Evolutionary conservation across 2,888 invertebrate species (phyloP), one percentile per base, ranked within the genome.

Genomic region (Venusia cambrica): DNA sequence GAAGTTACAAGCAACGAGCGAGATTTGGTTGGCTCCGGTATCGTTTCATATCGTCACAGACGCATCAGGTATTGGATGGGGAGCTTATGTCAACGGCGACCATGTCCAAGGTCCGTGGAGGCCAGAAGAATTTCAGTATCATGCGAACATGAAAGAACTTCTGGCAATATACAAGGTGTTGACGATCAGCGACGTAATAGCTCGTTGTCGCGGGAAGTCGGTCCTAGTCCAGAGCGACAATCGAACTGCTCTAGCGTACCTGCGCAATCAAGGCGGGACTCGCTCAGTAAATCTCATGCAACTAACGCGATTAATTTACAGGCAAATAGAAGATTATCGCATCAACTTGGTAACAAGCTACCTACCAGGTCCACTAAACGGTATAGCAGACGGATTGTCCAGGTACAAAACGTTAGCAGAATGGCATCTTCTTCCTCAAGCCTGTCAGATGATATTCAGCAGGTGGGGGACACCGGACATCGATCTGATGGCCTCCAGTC

Each of bases 81-180:
- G 56, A 0, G 29, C 41, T 1, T 46, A 51, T 4, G 3, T 57
- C 0, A 26, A 29, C n/a, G 18, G 41, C 7, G 1, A 7, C 2
- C 15, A 8, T 3, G 4, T 37, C 0, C 14, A 30, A 1, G 47
- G 42, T 0, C 1, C 0, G 1, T 58, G 57, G 57, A 34, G 32
- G 0, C 3, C 8, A 1, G 24, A 38, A 0, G 54, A 57, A 15
- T 0, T 2, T 2, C 0, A 2, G 0, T 57, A 54, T 51, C 57
- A 60, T 9, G 45, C 45, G 25, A 60, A 58, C 31, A n/a, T 17
- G 5, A 60, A 51, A 18, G 55, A 56, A 9, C 12, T 60, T 0
- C 52, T 16, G 6, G 21, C 53, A 0, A 48, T 57, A 0, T 11
- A 10, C 3, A 18, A 48, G 4, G 49, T 41, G 1, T n/a, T 54